phyloP scores from a whole-genome alignment of 2,797 vertebrate genomes.

The Phataginus tricuspis region DNA sequence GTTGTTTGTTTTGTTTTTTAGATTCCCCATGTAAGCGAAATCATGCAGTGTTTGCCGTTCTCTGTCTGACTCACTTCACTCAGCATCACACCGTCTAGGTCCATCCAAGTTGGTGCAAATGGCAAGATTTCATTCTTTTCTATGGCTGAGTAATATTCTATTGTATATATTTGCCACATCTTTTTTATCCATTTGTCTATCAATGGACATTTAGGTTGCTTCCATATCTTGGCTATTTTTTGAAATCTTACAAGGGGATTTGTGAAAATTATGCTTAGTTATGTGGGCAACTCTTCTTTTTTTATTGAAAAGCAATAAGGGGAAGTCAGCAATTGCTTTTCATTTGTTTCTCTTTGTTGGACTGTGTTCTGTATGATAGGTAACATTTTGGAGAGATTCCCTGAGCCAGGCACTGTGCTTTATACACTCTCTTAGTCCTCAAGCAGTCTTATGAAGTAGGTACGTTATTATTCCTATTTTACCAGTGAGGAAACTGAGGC shows the following conservation, averaged over 20 bases:
- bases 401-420: neutral
- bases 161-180: too few relatives aligned
- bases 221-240: neutral
- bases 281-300: neutral
- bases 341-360: neutral
- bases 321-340: neutral
- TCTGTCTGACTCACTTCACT: too few relatives aligned
- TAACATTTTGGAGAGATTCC: slow-evolving; percentile 1
- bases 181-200: too few relatives aligned
- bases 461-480: neutral
- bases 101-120: too few relatives aligned
- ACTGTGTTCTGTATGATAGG: neutral
- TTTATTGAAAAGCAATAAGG: neutral
- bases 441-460: neutral
- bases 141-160: too few relatives aligned
- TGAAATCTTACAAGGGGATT: neutral
- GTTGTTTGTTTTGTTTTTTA: too few relatives aligned
- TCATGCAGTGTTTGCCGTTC: too few relatives aligned
- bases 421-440: neutral
- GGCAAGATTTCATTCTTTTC: too few relatives aligned
- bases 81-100: too few relatives aligned
- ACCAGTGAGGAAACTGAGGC: neutral
- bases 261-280: slow-evolving; percentile 30
- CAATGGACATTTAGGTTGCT: too few relatives aligned
- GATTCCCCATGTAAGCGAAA: too few relatives aligned